Evolutionary conservation across 1,140 invertebrate genomes (phyloP).

Genomic region (Archivesica marissinica): DNA sequence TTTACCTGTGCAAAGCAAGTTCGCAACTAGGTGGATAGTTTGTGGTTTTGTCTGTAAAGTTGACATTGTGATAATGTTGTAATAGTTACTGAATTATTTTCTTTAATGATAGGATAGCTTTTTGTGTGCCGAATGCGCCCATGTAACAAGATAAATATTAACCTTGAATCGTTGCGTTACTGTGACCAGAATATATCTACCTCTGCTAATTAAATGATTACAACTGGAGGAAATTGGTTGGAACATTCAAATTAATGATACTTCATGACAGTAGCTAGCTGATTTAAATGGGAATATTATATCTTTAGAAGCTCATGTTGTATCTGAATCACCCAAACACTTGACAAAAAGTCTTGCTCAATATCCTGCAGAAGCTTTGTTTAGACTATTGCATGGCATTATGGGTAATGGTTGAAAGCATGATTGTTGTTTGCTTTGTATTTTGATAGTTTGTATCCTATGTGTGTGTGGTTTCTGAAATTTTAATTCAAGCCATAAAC

Average conservation of each 20-base stretch:
- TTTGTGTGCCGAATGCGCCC: no score
- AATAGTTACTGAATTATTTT: no score
- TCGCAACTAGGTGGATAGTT: slow-evolving; percentile 52
- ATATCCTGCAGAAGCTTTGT: slow-evolving; percentile 55
- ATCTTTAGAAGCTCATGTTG: neutral
- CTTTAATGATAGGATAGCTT: no score
- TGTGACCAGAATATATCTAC: slow-evolving; percentile 40
- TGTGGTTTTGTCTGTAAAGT: neutral
- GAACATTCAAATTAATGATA: slow-evolving; percentile 21
- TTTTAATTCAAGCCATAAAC: neutral
- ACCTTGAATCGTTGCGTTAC: neutral
- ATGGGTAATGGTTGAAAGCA: slow-evolving; percentile 36
- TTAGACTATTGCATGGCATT: slow-evolving; percentile 33
- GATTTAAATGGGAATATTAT: slow-evolving; percentile 23
- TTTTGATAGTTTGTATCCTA: neutral
- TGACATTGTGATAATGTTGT: no score
- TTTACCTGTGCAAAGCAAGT: slow-evolving; percentile 71
- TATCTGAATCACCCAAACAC: neutral
- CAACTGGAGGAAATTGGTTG: neutral
- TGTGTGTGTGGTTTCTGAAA: neutral
- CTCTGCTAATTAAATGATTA: slow-evolving; percentile 8
- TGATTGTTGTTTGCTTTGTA: slow-evolving; percentile 35
- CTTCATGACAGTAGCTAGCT: slow-evolving; percentile 62
- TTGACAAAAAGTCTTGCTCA: slow-evolving; percentile 34
- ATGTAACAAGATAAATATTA: no score